Evolutionary conservation across 1,140 invertebrate genomes (phyloP).

Genomic region (Drosophila lini): DNA sequence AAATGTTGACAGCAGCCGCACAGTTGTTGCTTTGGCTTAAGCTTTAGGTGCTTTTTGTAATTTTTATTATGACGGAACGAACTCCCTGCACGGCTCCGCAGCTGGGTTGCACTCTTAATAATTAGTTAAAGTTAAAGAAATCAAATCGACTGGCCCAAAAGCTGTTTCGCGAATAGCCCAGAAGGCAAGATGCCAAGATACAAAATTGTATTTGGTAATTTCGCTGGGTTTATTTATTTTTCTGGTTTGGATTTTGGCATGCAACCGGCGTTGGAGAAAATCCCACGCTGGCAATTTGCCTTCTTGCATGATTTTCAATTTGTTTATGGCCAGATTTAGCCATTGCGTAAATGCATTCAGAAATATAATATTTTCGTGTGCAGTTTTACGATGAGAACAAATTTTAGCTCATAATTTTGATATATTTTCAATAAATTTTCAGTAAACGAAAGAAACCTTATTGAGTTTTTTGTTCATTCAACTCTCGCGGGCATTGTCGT

Average conservation of each 20-base stretch:
- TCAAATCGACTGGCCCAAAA: not conserved
- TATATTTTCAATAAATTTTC: slow-evolving; percentile 14
- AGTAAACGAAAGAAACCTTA: slow-evolving; percentile 5
- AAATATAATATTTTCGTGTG: slow-evolving; percentile 38
- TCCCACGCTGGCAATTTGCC: slow-evolving; percentile 66
- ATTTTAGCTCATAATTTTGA: slow-evolving; percentile 5
- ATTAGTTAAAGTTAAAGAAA: slow-evolving; percentile 30
- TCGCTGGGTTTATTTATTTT: slow-evolving; percentile 61
- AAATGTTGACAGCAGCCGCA: slow-evolving; percentile 57
- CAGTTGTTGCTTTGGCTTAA: slow-evolving; percentile 28
- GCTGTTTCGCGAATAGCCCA: slow-evolving; percentile 30
- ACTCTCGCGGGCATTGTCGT: slow-evolving; percentile 26
- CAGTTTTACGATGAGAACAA: slow-evolving; percentile 20
- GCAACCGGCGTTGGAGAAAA: slow-evolving; percentile 51
- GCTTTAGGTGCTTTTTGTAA: slow-evolving; percentile 15
- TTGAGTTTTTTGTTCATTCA: slow-evolving; percentile 23
- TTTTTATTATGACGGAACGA: slow-evolving; percentile 35
- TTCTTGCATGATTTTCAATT: slow-evolving; percentile 39
- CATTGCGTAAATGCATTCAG: slow-evolving; percentile 61
- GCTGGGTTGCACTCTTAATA: slow-evolving; percentile 29
- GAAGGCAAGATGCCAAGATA: slow-evolving; percentile 39
- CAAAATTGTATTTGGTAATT: slow-evolving; percentile 7
- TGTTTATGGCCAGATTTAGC: slow-evolving; percentile 54
- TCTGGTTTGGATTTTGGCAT: slow-evolving; percentile 51
- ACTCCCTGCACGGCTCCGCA: slow-evolving; percentile 25